These are phyloP conservation scores for Pedetes capensis DNA, from an alignment of 2,113 vertebrate species.

Conservation along the genomic window DNA sequence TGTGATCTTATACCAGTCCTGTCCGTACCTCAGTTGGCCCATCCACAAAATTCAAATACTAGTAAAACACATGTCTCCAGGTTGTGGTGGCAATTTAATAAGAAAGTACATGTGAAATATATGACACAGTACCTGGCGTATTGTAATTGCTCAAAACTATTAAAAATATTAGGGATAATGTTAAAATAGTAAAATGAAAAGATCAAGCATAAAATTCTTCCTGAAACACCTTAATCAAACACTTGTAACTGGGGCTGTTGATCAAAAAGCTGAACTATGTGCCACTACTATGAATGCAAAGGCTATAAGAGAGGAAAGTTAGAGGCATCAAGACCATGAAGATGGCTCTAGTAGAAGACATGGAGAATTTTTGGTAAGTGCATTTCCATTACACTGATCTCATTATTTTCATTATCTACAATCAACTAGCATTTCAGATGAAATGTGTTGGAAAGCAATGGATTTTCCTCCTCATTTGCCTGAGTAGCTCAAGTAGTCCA, in stretches of 20 bases:
- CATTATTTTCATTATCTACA: background rate
- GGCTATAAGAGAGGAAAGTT: background rate
- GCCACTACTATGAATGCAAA: background rate
- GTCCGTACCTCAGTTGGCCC: background rate
- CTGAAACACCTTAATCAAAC: background rate
- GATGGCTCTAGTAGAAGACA: background rate
- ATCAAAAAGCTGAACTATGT: background rate
- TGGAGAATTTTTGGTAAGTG: background rate
- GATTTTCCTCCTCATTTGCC: background rate
- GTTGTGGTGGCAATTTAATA: background rate
- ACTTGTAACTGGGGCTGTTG: background rate
- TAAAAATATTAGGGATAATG: background rate
- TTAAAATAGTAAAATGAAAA: constrained; percentile 8
- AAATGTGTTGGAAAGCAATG: background rate
- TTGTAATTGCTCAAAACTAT: background rate
- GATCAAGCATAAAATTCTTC: background rate
- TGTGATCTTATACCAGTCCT: background rate
- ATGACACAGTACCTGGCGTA: background rate
- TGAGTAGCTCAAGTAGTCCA: background rate
- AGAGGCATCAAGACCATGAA: background rate
- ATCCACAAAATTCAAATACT: background rate
- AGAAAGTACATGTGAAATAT: background rate
- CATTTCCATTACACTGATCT: background rate
- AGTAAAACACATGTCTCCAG: background rate
- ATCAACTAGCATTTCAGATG: background rate